These are phyloP conservation scores for Hyperoplus lanceolatus DNA, from an alignment of 2,797 vertebrate genomes.

Conservation along the genomic window DNA sequence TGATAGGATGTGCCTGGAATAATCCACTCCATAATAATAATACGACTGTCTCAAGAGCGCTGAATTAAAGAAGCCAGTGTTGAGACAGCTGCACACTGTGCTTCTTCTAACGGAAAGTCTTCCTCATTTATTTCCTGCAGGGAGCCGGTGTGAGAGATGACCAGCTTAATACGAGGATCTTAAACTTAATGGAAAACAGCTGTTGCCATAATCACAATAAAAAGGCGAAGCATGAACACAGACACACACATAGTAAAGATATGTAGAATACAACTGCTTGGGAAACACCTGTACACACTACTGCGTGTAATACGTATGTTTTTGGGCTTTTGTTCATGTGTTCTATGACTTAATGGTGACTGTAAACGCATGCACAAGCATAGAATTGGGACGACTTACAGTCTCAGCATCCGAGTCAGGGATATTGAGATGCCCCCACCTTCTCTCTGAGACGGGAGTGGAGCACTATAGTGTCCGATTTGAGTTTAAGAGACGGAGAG, in stretches of 20 bases:
- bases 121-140: conserved; percentile 46
- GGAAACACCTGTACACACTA: conserved; percentile 6
- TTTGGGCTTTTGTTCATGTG: neutral
- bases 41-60: conserved; percentile 17
- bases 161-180: conserved; percentile 32
- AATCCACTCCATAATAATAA: conserved; percentile 34
- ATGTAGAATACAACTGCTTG: neutral
- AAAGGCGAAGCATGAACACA: conserved; percentile 13
- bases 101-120: conserved; percentile 27
- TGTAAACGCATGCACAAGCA: conserved; percentile 47
- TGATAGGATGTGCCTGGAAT: conserved; percentile 29
- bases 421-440: conserved; percentile 94
- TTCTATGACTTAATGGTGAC: conserved; percentile 18
- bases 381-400: conserved; percentile 88
- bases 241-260: conserved; percentile 26
- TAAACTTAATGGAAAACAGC: conserved; percentile 22
- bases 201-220: conserved; percentile 6
- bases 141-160: conserved; percentile 35
- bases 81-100: conserved; percentile 27
- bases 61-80: conserved; percentile 19
- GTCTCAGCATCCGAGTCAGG: conserved; percentile 97
- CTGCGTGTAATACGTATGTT: conserved; percentile 16
- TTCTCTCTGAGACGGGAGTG: conserved; percentile 90
- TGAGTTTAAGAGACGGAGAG: conserved; percentile 19
- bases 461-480: conserved; percentile 83